Base-by-base conservation (phyloP, 2,797 vertebrate species). In the Glyptemys insculpta region DNA sequence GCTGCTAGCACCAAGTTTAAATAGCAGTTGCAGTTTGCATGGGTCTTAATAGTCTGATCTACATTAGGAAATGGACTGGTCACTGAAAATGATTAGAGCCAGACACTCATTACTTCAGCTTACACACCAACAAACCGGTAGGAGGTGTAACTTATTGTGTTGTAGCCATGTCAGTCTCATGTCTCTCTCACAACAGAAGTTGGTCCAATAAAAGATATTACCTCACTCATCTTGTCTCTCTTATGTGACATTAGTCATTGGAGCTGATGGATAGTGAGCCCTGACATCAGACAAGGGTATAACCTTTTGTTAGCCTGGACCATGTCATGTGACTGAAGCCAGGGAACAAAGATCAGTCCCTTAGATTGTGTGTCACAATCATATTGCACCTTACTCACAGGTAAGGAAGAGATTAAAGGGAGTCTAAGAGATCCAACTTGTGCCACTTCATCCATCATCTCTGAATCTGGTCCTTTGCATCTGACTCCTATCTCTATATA, bases 181-280 rank as follows among this genome's bases (percentile, higher is more conserved):
- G n/a, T 41, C 65, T 72, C n/a, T 37, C 65, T 12, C 19, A 41
- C 65, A 72, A 41, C 65, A 72, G 65, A 72, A 72, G 19, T 12
- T 72, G 65, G 65, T 41, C n/a, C 37, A 41, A 10, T 41, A 72
- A 72, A 72, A 72, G 21, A 12, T 41, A 37, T n/a, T 68, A 68
- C 65, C 65, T 41, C n/a, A 72, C 37, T 11, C 19, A 41, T 37
- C n/a, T 72, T 41, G n/a, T 23, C 65, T 41, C 19, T 72, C 65
- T 23, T 37, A 68, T 5, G 2, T 72, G 37, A 85, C 68, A n/a
- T 87, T 88, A 94, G 92, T 87, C 83, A 53, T 52, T 47, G 80
- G 54, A 88, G 82, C 81, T 90, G 92, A 87, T 88, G 89, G 85
- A 44, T 80, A 54, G 29, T 91, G 57, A 95, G 86, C 76, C 86